Conservation (phyloP, 2,113 vertebrate species). For the Hyaena hyaena region DNA sequence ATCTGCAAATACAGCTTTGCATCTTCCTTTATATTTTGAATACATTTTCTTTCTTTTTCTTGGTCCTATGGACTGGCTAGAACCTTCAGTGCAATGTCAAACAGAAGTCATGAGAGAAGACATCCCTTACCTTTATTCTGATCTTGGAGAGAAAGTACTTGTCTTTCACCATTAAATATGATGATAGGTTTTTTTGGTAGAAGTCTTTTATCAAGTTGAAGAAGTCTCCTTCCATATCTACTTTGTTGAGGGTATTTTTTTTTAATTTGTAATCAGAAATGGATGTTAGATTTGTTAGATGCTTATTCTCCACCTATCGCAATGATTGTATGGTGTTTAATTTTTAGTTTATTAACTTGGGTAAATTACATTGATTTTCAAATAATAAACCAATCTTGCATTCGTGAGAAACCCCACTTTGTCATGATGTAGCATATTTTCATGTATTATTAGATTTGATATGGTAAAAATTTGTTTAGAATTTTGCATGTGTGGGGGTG, state of each 20-base stretch:
- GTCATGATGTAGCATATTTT: not conserved
- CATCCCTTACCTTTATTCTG: not conserved
- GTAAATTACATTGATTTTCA: not conserved
- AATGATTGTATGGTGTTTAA: not conserved
- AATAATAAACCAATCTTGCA: not conserved
- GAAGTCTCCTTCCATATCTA: not conserved
- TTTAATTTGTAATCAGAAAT: not conserved
- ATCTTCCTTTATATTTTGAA: not conserved
- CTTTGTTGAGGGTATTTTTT: not conserved
- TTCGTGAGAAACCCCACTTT: not conserved
- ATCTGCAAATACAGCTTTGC: not conserved
- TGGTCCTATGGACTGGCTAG: not conserved
- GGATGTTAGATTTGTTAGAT: not conserved
- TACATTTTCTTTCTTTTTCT: not conserved
- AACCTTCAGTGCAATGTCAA: not conserved
- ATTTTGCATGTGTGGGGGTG: not conserved
- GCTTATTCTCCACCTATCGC: not conserved
- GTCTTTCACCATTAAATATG: not conserved
- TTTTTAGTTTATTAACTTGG: not conserved
- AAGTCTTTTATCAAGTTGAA: not conserved
- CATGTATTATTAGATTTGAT: not conserved
- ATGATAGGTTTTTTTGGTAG: not conserved
- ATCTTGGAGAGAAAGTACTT: not conserved
- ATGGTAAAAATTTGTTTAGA: not conserved
- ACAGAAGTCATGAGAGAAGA: not conserved